Percentiles rank a stretch among this genome's conserved stretches.
phyloP scores from a whole-genome alignment of 2,888 invertebrate species.

The Macrophya annulata region DNA sequence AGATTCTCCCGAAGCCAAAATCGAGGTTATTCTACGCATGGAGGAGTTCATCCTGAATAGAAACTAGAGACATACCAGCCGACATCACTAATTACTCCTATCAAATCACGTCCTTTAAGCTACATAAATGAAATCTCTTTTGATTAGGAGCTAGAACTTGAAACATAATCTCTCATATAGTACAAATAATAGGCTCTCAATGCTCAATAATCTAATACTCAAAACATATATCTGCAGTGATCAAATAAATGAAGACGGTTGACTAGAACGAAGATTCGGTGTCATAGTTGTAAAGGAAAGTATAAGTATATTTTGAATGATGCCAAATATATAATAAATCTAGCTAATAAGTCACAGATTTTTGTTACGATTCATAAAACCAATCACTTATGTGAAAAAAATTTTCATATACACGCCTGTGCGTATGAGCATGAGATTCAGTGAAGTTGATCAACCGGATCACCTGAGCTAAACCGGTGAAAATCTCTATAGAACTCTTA shows the following conservation, averaged over 20 bases:
- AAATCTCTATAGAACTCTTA: background rate
- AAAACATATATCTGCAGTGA: no score
- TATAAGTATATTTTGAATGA: background rate
- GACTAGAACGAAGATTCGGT: background rate
- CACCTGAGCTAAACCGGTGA: background rate
- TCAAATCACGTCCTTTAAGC: slow-evolving; percentile 4
- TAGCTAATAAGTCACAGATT: background rate
- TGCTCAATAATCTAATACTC: no score
- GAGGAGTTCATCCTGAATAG: background rate
- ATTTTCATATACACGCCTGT: background rate
- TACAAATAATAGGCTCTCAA: no score
- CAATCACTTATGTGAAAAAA: background rate
- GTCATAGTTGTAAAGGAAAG: background rate
- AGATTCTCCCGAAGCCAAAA: background rate
- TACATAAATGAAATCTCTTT: background rate
- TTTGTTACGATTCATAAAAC: background rate
- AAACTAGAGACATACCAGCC: background rate
- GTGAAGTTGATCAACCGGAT: slow-evolving; percentile 9
- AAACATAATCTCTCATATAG: no score
- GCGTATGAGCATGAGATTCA: background rate
- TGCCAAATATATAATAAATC: background rate
- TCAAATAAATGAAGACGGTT: background rate
- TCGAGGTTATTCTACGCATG: background rate
- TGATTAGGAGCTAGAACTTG: background rate
- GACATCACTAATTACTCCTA: slow-evolving; percentile 16